These are phyloP conservation scores for Phacellophora camtschatica DNA, from an alignment of 30 jellyfish, hydroid and myxozoan genomes.

Conservation along the genomic window DNA sequence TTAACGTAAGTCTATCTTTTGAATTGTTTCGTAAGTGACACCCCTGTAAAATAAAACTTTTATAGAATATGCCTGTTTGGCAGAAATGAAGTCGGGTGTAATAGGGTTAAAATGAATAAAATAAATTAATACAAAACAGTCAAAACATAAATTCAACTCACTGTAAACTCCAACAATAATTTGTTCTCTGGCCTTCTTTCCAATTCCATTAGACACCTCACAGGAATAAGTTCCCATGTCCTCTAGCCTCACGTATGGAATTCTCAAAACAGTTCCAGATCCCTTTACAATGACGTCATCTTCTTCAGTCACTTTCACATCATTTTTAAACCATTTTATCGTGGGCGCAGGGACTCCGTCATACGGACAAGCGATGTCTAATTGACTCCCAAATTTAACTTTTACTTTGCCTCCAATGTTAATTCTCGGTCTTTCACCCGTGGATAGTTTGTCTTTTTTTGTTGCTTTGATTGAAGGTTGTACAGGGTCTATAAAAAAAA, in stretches of 20 bases:
- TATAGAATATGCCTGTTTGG: too few species aligned
- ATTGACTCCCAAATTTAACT: constrained; percentile 66
- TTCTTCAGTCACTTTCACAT: constrained; percentile 20
- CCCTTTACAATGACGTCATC: constrained; percentile 51
- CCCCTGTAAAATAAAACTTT: too few species aligned
- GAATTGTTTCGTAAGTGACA: too few species aligned
- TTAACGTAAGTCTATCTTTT: too few species aligned
- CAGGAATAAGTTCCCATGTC: constrained; percentile 66
- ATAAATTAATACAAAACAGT: too few species aligned
- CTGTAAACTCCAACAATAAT: constrained; percentile 46
- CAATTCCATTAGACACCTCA: constrained; percentile 69
- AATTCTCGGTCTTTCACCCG: constrained; percentile 43
- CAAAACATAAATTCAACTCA: not conserved
- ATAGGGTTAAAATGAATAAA: too few species aligned
- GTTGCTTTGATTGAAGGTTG: constrained; percentile 27
- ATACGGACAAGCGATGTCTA: constrained; percentile 68
- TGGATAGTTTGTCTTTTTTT: constrained; percentile 24
- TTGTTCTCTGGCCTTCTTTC: constrained; percentile 25
- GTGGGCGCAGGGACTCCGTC: constrained; percentile 70
- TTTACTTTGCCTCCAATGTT: constrained; percentile 75
- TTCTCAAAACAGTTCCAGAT: constrained; percentile 36
- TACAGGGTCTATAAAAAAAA: constrained; percentile 47
- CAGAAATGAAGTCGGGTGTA: too few species aligned
- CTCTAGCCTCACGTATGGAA: constrained; percentile 50
- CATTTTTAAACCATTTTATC: constrained; percentile 59